Percentiles rank a stretch among this genome's conserved stretches.
phyloP scores from a whole-genome alignment of 2,888 invertebrate genomes.

The Amphipyra tragopoginis region DNA sequence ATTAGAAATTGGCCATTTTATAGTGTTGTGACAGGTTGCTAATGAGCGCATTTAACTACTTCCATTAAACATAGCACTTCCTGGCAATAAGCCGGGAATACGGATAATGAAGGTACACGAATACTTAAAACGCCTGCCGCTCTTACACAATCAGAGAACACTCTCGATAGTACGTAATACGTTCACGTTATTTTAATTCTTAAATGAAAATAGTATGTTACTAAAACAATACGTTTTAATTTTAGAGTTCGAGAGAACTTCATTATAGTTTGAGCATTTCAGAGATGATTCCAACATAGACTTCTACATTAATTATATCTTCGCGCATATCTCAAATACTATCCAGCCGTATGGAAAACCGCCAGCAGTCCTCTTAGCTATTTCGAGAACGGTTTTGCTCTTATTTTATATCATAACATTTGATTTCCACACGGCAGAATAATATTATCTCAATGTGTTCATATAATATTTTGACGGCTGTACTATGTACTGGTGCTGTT shows the following conservation, averaged over 20 bases:
- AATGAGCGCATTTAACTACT: slow-evolving; percentile 38
- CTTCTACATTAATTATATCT: slow-evolving; percentile 47
- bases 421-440: slow-evolving; percentile 41
- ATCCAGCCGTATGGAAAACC: slow-evolving; percentile 64
- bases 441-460: slow-evolving; percentile 34
- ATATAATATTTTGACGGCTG: slow-evolving; percentile 30
- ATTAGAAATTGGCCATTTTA: slow-evolving; percentile 12
- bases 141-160: slow-evolving; percentile 35
- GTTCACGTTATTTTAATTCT: slow-evolving; percentile 12
- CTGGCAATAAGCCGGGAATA: slow-evolving; percentile 38
- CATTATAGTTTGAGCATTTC: slow-evolving; percentile 22
- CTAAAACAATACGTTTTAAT: slow-evolving; percentile 33
- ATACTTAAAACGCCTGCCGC: slow-evolving; percentile 14
- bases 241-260: slow-evolving; percentile 43
- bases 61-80: slow-evolving; percentile 35
- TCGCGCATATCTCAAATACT: slow-evolving; percentile 49
- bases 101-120: slow-evolving; percentile 25
- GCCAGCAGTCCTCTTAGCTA: slow-evolving; percentile 66
- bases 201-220: slow-evolving; percentile 23
- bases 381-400: slow-evolving; percentile 63
- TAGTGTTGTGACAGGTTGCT: slow-evolving; percentile 25
- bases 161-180: slow-evolving; percentile 17
- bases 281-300: slow-evolving; percentile 35
- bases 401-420: slow-evolving; percentile 65
- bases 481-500: slow-evolving; percentile 22